Percentiles rank a stretch among this genome's conserved stretches.
Evolutionary conservation across 2,797 vertebrate genomes (phyloP).

Genomic region (Lateolabrax maculatus): DNA sequence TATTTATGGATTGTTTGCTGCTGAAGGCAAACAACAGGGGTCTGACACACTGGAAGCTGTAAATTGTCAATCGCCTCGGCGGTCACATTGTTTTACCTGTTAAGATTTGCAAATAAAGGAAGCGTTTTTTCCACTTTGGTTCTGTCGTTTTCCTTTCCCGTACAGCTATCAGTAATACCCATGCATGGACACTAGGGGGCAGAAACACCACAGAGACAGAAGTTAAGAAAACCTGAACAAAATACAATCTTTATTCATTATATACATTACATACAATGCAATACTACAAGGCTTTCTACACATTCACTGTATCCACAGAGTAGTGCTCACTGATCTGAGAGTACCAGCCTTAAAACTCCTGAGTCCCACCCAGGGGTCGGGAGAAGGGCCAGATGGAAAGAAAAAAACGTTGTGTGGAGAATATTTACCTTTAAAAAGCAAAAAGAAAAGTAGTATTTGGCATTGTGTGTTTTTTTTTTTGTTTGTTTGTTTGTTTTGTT

Average conservation of each 20-base stretch:
- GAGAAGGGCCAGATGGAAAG: slow-evolving; percentile 29
- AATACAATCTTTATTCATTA: slow-evolving; percentile 99
- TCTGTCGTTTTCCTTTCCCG: neutral
- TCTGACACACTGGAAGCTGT: slow-evolving; percentile 88
- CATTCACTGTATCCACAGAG: slow-evolving; percentile 89
- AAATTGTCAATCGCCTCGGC: slow-evolving; percentile 44
- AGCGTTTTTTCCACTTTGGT: slow-evolving; percentile 26
- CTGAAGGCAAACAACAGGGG: slow-evolving; percentile 80
- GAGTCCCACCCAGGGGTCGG: slow-evolving; percentile 57
- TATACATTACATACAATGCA: slow-evolving; percentile 98
- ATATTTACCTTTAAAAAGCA: slow-evolving; percentile 52
- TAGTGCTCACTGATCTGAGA: slow-evolving; percentile 83
- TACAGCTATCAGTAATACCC: neutral
- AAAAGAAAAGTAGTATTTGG: slow-evolving; percentile 77
- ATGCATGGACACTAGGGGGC: neutral
- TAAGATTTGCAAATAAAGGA: slow-evolving; percentile 74
- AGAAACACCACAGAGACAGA: slow-evolving; percentile 28
- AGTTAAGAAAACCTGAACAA: slow-evolving; percentile 94
- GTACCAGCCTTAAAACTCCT: slow-evolving; percentile 73
- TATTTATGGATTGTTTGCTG: slow-evolving; percentile 82
- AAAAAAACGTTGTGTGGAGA: slow-evolving; percentile 32
- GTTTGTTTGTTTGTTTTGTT: slow-evolving; percentile 7
- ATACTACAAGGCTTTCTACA: slow-evolving; percentile 90
- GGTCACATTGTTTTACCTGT: slow-evolving; percentile 56
- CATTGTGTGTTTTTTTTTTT: slow-evolving; percentile 62